These are phyloP conservation scores for Rallus crepitans DNA, from an alignment of 2,797 vertebrate genomes.

Conservation along the genomic window DNA sequence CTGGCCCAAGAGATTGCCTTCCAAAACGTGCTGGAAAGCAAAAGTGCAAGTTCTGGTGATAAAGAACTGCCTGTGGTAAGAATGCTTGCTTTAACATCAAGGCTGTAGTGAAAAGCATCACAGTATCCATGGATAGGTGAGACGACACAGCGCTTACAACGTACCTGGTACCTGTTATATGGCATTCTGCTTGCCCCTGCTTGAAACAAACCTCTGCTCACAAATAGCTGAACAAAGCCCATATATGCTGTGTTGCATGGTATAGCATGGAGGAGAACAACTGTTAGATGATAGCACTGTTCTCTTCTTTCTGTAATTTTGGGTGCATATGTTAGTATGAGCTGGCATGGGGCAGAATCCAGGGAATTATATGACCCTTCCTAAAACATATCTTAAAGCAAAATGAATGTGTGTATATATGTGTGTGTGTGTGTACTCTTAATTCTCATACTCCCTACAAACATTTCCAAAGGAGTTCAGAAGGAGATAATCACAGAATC, in stretches of 20 bases:
- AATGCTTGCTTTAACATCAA: background rate
- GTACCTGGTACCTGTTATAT: background rate
- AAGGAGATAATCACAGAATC: background rate
- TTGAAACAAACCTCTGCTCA: background rate
- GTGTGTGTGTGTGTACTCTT: rapidly evolving
- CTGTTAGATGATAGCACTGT: background rate
- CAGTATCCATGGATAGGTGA: background rate
- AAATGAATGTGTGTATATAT: background rate
- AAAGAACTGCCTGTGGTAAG: background rate
- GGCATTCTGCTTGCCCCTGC: background rate
- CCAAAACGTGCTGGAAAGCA: background rate
- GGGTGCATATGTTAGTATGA: background rate
- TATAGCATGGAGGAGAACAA: background rate
- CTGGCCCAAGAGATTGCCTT: background rate
- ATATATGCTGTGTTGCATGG: background rate
- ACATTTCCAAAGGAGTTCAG: background rate
- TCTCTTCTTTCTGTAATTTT: background rate
- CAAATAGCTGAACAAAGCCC: background rate
- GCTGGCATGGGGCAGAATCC: background rate
- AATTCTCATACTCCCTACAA: background rate
- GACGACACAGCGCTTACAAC: rapidly evolving
- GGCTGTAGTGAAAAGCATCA: background rate
- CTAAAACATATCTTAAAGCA: background rate
- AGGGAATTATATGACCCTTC: background rate
- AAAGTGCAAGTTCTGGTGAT: background rate